phyloP scores from a whole-genome alignment of 2,888 invertebrate species.

The Linhomoeus sp. region DNA sequence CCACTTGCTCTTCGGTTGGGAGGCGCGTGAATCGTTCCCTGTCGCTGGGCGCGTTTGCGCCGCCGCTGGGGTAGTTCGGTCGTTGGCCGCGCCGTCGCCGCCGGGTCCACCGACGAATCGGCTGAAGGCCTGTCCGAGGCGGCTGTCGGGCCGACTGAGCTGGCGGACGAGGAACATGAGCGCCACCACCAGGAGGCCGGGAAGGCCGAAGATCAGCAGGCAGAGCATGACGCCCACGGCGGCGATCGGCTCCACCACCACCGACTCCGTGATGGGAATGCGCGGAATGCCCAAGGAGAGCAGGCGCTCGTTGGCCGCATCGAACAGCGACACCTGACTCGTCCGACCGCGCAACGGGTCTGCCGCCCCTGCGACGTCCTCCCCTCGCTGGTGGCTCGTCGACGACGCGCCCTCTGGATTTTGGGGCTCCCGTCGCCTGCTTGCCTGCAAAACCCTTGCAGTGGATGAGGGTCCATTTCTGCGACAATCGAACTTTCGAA shows the following conservation, averaged over 20 bases:
- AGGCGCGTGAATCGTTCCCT: no score
- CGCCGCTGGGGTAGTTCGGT: no score
- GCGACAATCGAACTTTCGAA: no score
- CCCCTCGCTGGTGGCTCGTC: background rate
- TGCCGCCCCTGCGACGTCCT: no score
- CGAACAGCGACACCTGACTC: background rate
- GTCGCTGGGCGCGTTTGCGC: no score
- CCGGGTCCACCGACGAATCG: background rate
- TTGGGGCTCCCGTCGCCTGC: no score
- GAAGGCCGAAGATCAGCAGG: conserved; percentile 2
- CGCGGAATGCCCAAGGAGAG: conserved; percentile 1
- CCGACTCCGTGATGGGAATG: background rate
- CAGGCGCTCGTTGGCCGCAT: background rate
- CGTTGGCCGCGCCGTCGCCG: no score
- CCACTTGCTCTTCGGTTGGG: no score
- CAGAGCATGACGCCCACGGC: background rate
- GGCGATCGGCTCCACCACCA: conserved; percentile 1
- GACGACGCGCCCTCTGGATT: no score
- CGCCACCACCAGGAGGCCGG: conserved; percentile 1
- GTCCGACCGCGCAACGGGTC: background rate
- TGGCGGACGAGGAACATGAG: conserved; percentile 1
- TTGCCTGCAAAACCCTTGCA: no score
- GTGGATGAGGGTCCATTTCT: no score
- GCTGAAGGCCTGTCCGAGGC: background rate
- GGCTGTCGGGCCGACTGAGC: conserved; percentile 1